phyloP scores from a whole-genome alignment of 2,797 vertebrate genomes.

The Enteromius fasciolatus region DNA sequence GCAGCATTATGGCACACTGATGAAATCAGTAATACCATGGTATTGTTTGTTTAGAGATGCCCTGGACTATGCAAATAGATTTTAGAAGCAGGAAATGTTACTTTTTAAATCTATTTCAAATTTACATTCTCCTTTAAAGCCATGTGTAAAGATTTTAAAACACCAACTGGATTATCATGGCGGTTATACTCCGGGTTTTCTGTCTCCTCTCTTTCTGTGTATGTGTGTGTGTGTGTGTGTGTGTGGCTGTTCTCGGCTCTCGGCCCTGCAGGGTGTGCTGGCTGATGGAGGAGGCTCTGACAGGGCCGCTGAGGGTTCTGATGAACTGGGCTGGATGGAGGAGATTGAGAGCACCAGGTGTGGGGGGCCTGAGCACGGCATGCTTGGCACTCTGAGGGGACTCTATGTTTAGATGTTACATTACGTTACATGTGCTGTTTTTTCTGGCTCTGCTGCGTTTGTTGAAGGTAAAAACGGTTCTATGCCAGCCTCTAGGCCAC shows the following conservation, averaged over 20 bases:
- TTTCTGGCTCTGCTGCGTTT: slow-evolving; percentile 65
- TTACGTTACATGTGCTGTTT: slow-evolving; percentile 78
- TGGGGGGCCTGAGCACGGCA: slow-evolving; percentile 66
- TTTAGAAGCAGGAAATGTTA: background rate
- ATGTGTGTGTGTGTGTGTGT: slow-evolving; percentile 43
- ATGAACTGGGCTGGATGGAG: slow-evolving; percentile 54
- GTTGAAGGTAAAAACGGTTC: slow-evolving; percentile 54
- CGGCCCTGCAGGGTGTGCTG: slow-evolving; percentile 54
- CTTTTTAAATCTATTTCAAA: background rate
- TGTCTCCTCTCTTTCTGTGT: slow-evolving; percentile 6
- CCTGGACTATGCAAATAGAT: background rate
- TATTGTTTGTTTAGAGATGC: background rate
- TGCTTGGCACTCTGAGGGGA: slow-evolving; percentile 67
- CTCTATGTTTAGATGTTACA: slow-evolving; percentile 80
- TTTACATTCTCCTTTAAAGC: slow-evolving; percentile 7
- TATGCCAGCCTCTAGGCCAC: slow-evolving; percentile 49
- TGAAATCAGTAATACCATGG: slow-evolving; percentile 4
- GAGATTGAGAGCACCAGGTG: slow-evolving; percentile 80
- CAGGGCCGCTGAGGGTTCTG: slow-evolving; percentile 62
- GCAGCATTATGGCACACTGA: background rate
- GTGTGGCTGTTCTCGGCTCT: slow-evolving; percentile 59
- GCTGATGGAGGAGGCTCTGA: slow-evolving; percentile 75
- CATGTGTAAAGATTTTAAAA: slow-evolving; percentile 11
- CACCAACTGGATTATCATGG: background rate
- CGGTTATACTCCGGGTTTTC: background rate